A percentile compares a stretch with the other conserved stretches of the same genome.
Conservation (phyloP, 2,888 invertebrate species). For the Brachyptera putata region DNA sequence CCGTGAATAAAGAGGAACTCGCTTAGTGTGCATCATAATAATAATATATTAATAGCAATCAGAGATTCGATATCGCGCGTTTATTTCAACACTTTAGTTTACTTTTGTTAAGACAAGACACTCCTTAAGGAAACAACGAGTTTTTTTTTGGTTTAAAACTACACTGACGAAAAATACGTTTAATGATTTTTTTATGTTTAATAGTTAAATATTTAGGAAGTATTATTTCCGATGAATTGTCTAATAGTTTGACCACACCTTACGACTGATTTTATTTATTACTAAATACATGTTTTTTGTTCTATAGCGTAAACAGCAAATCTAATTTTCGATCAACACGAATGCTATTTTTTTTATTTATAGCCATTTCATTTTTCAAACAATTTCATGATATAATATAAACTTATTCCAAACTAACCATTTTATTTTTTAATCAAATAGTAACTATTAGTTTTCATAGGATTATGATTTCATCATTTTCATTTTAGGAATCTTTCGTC, state of each 20-base stretch:
- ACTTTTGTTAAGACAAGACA: slow-evolving; percentile 17
- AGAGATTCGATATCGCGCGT: background rate
- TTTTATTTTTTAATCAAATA: slow-evolving; percentile 24
- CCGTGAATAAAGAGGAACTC: slow-evolving; percentile 17
- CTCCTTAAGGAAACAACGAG: slow-evolving; percentile 26
- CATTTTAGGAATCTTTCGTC: slow-evolving; percentile 2
- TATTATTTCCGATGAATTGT: slow-evolving; percentile 1
- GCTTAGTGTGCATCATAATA: slow-evolving; percentile 14
- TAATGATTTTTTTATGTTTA: slow-evolving; percentile 14
- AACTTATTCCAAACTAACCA: slow-evolving; percentile 28
- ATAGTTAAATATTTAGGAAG: slow-evolving; percentile 20
- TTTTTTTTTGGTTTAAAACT: background rate
- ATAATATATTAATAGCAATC: background rate
- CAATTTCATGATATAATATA: slow-evolving; percentile 18
- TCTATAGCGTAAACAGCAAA: slow-evolving; percentile 5
- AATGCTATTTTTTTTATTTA: no score
- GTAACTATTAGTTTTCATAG: slow-evolving; percentile 28
- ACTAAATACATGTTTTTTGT: background rate
- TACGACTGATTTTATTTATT: no score
- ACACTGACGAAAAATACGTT: slow-evolving; percentile 13
- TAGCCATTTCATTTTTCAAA: no score
- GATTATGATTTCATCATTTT: slow-evolving; percentile 20
- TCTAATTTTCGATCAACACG: slow-evolving; percentile 1
- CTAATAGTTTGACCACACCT: background rate
- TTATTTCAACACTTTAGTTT: background rate